These are phyloP conservation scores for Hippasteria phrygiana DNA, from an alignment of 53 echinoderm and acorn worm species.

Conservation along the genomic window DNA sequence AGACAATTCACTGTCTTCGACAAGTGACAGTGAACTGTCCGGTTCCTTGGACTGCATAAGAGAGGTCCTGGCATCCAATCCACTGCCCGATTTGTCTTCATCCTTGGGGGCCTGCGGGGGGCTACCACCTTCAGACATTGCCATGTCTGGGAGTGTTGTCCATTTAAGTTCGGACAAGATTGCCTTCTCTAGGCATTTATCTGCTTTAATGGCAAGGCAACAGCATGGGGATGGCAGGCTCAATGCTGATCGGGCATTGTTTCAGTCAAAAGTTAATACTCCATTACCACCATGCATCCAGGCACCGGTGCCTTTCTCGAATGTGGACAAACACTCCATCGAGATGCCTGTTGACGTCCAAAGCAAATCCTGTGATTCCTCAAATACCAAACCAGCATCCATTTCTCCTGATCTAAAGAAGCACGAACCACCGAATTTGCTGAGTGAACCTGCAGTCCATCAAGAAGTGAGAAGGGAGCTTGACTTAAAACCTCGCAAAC, in stretches of 20 bases:
- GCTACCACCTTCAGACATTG: background rate
- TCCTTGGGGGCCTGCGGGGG: constrained; percentile 47
- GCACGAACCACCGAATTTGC: no score
- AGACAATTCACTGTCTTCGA: constrained; percentile 8
- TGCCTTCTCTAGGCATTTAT: constrained; percentile 34
- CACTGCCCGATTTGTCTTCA: background rate
- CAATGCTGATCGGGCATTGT: constrained; percentile 50
- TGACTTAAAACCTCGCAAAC: background rate
- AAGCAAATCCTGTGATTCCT: background rate
- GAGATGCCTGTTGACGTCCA: background rate
- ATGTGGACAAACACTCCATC: background rate
- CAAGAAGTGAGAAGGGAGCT: background rate
- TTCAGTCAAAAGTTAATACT: constrained; percentile 7
- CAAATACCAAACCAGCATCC: background rate
- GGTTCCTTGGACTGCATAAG: constrained; percentile 9
- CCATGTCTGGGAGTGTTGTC: background rate
- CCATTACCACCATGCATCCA: background rate
- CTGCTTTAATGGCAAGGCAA: constrained; percentile 7
- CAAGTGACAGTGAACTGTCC: constrained; percentile 17
- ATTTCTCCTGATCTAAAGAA: background rate
- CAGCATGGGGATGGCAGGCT: background rate
- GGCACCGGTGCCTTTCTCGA: background rate
- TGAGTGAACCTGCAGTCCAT: background rate
- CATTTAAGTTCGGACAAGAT: background rate
- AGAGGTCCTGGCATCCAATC: constrained; percentile 15